phyloP scores from a whole-genome alignment of 2,888 invertebrate genomes.

The Pyrochroa serraticornis region DNA sequence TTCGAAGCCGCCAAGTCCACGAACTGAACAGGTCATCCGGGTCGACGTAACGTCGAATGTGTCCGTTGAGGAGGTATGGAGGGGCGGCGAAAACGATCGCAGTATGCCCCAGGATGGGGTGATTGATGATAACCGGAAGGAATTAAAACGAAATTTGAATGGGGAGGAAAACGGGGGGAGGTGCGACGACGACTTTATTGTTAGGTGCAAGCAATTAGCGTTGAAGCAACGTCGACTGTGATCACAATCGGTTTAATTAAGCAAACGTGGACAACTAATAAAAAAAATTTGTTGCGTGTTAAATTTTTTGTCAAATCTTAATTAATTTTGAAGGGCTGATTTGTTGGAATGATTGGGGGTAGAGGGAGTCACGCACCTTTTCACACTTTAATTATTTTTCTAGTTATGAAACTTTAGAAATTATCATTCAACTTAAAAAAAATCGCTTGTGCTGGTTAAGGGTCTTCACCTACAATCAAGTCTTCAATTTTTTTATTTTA shows the following conservation, averaged over 20 bases:
- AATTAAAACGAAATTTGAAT: slow-evolving; percentile 29
- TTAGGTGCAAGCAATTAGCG: slow-evolving; percentile 44
- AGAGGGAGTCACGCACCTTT: too few relatives aligned
- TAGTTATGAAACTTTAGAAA: too few relatives aligned
- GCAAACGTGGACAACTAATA: neutral
- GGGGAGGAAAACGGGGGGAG: slow-evolving; percentile 16
- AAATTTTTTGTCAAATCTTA: too few relatives aligned
- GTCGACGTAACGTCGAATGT: slow-evolving; percentile 55
- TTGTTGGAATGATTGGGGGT: too few relatives aligned
- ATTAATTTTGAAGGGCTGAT: too few relatives aligned
- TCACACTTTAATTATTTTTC: too few relatives aligned
- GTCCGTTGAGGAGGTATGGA: slow-evolving; percentile 40
- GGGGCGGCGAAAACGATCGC: slow-evolving; percentile 1
- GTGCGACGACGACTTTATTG: slow-evolving; percentile 41
- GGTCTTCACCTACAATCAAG: too few relatives aligned
- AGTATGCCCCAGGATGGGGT: slow-evolving; percentile 12
- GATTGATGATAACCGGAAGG: slow-evolving; percentile 28
- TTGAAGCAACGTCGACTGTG: slow-evolving; percentile 38
- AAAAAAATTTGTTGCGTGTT: too few relatives aligned
- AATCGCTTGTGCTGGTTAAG: too few relatives aligned
- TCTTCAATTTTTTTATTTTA: too few relatives aligned
- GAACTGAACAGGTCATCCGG: slow-evolving; percentile 54
- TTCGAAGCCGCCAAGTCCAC: slow-evolving; percentile 53
- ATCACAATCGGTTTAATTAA: slow-evolving; percentile 17
- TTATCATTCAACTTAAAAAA: too few relatives aligned